Base-by-base conservation (phyloP, 2,113 vertebrate species). In the Pangasianodon hypophthalmus region DNA sequence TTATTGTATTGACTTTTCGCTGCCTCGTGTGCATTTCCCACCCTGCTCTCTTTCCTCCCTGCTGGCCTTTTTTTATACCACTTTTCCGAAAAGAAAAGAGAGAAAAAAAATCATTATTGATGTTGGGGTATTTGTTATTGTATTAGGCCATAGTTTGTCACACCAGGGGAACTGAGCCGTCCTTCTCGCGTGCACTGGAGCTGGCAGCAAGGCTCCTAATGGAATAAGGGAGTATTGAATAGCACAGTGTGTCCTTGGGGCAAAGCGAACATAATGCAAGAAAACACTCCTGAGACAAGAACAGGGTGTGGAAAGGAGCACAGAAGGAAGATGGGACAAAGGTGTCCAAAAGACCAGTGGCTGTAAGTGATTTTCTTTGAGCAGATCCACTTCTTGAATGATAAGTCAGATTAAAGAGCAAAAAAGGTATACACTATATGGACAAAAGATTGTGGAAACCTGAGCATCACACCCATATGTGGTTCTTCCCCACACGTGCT, bases 91-190 rank as follows among this genome's bases (percentile, higher is more conserved):
- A 88, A 77, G 41, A 73, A 86, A 71, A 84, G 64, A 56, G 24
- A 64, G 32, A 41, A 29, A 75, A 14, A 87, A 89, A 87, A 94
- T 54, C 88, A 95, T 95, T 93, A 95, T 95, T 95, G 91, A 95
- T 85, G 87, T 91, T 91, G 82, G 88, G 90, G 91, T 93, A 84
- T 92, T 93, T 92, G 91, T 94, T 95, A 93, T 95, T 95, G 93
- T 90, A 91, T 94, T 94, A 90, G 89, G 52, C 88, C 58, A 87
- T 48, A 56, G 87, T 88, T 89, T 90, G 90, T 92, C 86, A 90
- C 90, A 91, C 80, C 79, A 44, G 85, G 81, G 82, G 86, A 91
- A 91, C 71, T 60, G 90, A 91, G 52, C 87, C 32, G 58, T 62
- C 79, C 85, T 77, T 90, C 89, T 85, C 82, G 48, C 37, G 52